Evolutionary conservation across 2,888 invertebrate genomes (phyloP).

Genomic region (Ochropleura leucogaster): DNA sequence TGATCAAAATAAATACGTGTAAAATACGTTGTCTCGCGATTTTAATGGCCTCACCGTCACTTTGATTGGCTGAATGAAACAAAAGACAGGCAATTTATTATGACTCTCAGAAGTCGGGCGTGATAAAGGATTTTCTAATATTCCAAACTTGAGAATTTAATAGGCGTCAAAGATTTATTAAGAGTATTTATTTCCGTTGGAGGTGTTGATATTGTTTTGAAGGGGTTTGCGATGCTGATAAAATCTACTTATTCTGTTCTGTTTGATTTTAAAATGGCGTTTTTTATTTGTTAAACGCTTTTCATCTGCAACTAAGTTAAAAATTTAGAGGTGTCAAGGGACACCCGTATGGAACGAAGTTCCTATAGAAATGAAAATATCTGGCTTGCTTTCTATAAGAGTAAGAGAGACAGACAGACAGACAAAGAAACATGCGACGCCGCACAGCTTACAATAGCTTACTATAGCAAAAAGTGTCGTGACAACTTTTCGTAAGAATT

Average conservation of each 20-base stretch:
- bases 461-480: no score
- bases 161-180: conserved; percentile 39
- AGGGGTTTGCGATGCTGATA: not conserved
- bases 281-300: not conserved
- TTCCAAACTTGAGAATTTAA: conserved; percentile 72
- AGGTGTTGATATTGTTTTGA: conserved; percentile 7
- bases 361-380: no score
- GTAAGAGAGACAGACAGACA: no score
- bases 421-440: no score
- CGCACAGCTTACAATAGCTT: no score
- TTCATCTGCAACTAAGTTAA: no score
- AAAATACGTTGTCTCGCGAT: conserved; percentile 30
- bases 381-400: no score
- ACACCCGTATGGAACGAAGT: no score
- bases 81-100: conserved; percentile 81
- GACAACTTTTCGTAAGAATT: no score
- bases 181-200: conserved; percentile 31
- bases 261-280: not conserved
- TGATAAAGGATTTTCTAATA: conserved; percentile 74
- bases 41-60: conserved; percentile 67
- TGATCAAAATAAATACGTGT: no score
- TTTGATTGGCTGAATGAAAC: conserved; percentile 78
- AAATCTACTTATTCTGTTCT: not conserved
- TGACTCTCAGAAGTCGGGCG: conserved; percentile 69
- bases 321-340: no score